phyloP scores from a whole-genome alignment of 30 jellyfish, hydroid and myxozoan species.

The Hydractinia symbiolongicarpus region DNA sequence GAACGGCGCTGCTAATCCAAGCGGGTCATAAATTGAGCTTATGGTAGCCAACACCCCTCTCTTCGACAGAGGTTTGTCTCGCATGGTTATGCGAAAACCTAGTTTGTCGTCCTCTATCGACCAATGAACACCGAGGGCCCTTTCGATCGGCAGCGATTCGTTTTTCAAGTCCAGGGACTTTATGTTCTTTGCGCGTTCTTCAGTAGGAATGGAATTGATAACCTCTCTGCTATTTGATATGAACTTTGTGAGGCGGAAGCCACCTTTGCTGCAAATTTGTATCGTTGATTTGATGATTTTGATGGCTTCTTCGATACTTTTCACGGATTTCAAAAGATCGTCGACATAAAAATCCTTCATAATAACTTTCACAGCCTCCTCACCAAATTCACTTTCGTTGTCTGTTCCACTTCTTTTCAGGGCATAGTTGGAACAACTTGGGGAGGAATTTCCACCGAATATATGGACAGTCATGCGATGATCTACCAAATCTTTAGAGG shows the following conservation, averaged over 20 bases:
- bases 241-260: constrained; percentile 33
- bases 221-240: constrained; percentile 30
- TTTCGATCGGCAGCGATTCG: constrained; percentile 33
- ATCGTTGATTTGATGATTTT: too few species aligned
- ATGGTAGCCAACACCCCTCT: constrained; percentile 35
- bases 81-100: constrained; percentile 17
- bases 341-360: too few species aligned
- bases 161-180: constrained; percentile 26
- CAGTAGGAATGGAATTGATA: constrained; percentile 22
- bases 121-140: constrained; percentile 12
- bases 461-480: too few species aligned
- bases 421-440: too few species aligned
- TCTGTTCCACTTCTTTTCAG: background rate
- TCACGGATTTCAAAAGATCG: too few species aligned
- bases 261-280: background rate
- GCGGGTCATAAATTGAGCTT: constrained; percentile 31
- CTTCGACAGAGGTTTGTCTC: constrained; percentile 23
- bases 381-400: background rate
- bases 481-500: too few species aligned
- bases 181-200: constrained; percentile 30
- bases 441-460: too few species aligned
- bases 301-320: background rate
- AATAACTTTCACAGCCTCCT: too few species aligned
- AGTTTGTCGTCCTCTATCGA: too few species aligned
- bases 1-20: too few species aligned